phyloP scores from a whole-genome alignment of 2,797 vertebrate genomes.

The Myotis pilosus region DNA sequence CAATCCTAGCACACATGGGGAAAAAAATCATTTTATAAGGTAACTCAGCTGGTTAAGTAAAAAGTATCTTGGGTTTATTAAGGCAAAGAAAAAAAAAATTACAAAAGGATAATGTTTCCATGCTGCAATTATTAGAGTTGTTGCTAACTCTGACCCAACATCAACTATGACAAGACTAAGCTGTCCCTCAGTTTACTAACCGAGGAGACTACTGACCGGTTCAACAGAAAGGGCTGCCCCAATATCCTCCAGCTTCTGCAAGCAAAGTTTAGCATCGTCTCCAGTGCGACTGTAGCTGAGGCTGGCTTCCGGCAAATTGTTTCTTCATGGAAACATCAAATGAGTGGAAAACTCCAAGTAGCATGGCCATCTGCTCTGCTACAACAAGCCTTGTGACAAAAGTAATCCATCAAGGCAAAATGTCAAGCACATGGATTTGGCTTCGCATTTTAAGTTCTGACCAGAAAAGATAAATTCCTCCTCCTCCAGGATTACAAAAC shows the following conservation, averaged over 20 bases:
- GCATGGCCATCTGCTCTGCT: constrained; percentile 42
- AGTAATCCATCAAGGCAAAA: constrained; percentile 32
- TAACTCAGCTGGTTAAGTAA: neutral
- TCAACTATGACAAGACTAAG: neutral
- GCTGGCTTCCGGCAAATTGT: constrained; percentile 49
- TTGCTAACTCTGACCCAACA: neutral
- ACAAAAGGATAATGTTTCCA: neutral
- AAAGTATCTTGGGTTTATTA: neutral
- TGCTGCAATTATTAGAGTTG: neutral
- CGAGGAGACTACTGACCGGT: accelerated
- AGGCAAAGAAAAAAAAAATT: neutral
- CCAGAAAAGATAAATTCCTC: constrained; percentile 25
- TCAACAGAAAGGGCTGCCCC: neutral
- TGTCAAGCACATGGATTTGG: neutral
- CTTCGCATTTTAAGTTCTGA: neutral
- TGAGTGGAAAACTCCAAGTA: constrained; percentile 63
- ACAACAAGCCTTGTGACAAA: neutral
- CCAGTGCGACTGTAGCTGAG: neutral
- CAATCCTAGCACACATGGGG: neutral
- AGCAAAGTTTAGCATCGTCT: constrained; percentile 14
- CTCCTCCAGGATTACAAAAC: neutral
- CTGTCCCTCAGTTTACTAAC: neutral
- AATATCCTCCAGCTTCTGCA: neutral
- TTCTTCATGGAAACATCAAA: constrained; percentile 60
- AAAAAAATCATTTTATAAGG: neutral